Evolutionary conservation across 2,797 vertebrate genomes (phyloP).

Genomic region (Cephalopachus bancanus): DNA sequence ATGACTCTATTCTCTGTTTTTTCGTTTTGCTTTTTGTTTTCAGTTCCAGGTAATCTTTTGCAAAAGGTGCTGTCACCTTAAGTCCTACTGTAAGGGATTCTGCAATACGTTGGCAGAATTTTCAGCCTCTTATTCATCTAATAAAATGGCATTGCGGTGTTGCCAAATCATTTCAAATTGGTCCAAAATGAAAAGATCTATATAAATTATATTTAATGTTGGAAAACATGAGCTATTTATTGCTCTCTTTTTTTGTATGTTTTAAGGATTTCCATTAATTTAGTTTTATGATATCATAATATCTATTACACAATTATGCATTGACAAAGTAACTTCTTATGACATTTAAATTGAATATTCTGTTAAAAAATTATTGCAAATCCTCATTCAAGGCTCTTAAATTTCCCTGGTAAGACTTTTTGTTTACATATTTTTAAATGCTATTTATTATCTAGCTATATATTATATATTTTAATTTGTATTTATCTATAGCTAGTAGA

Average conservation of each 20-base stretch:
- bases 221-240: conserved; percentile 14
- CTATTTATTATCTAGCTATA: conserved; percentile 23
- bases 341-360: conserved; percentile 8
- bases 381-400: background rate
- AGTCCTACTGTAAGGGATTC: background rate
- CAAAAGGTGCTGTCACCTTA: background rate
- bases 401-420: background rate
- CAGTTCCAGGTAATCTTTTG: background rate
- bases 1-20: background rate
- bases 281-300: conserved; percentile 28
- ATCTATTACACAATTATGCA: conserved; percentile 38
- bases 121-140: conserved; percentile 9
- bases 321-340: conserved; percentile 28
- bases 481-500: background rate
- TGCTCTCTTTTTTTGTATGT: background rate
- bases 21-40: background rate
- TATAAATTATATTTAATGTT: background rate
- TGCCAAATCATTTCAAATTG: background rate
- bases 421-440: conserved; percentile 37
- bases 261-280: conserved; percentile 42
- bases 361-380: conserved; percentile 39
- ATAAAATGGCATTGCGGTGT: background rate
- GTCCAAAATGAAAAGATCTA: background rate
- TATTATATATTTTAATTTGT: background rate
- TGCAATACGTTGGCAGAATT: background rate